Percentiles rank a stretch among this genome's conserved stretches.
Evolutionary conservation across 2,113 vertebrate genomes (phyloP).

Genomic region (Apteryx mantelli): DNA sequence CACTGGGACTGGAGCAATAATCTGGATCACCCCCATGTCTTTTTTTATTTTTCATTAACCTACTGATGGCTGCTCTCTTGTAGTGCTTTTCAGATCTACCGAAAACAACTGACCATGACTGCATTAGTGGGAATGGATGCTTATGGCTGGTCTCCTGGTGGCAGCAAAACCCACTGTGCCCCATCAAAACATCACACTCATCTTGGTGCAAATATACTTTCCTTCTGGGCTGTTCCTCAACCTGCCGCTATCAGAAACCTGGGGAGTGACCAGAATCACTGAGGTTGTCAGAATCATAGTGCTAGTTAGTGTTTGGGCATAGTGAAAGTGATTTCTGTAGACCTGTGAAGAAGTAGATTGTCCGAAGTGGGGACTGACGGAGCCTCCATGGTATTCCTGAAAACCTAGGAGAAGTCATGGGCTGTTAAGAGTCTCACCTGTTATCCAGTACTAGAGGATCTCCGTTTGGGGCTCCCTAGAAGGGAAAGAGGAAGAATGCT

Average conservation of each 20-base stretch:
- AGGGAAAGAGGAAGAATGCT: background rate
- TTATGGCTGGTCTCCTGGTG: constrained; percentile 1
- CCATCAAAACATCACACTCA: background rate
- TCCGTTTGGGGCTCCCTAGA: too few relatives aligned
- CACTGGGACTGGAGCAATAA: background rate
- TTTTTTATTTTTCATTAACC: constrained; percentile 50
- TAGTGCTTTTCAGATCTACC: background rate
- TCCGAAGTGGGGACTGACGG: background rate
- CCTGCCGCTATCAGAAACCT: background rate
- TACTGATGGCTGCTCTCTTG: background rate
- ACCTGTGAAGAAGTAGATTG: background rate
- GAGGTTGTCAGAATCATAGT: background rate
- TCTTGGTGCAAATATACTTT: background rate
- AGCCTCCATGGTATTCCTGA: background rate
- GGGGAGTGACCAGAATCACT: background rate
- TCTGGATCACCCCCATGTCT: background rate
- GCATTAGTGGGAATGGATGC: background rate
- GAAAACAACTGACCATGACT: background rate
- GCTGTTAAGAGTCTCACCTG: too few relatives aligned
- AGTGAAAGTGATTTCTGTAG: background rate
- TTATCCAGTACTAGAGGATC: too few relatives aligned
- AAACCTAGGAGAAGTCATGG: background rate
- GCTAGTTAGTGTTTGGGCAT: background rate
- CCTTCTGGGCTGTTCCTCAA: background rate
- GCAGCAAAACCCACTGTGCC: background rate